phyloP scores from a whole-genome alignment of 2,888 invertebrate species.

The Melipona beecheii region DNA sequence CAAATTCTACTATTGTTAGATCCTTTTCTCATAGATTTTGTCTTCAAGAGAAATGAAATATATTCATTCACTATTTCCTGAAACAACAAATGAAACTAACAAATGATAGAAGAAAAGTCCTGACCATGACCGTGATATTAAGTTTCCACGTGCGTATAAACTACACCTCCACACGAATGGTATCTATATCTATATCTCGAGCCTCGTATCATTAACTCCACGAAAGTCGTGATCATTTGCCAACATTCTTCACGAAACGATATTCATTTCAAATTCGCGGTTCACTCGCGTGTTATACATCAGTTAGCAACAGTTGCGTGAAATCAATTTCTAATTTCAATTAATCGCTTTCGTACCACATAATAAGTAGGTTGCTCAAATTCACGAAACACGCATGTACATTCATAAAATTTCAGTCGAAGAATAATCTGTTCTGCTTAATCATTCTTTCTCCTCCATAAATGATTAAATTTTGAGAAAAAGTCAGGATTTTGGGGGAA shows the following conservation, averaged over 20 bases:
- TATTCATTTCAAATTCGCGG: background rate
- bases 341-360: slow-evolving; percentile 69
- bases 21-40: background rate
- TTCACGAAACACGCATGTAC: slow-evolving; percentile 55
- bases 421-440: background rate
- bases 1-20: too few relatives aligned
- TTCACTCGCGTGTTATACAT: slow-evolving; percentile 10
- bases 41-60: slow-evolving; percentile 3
- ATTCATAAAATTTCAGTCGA: slow-evolving; percentile 30
- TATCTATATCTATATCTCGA: slow-evolving; percentile 23
- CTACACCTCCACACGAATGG: slow-evolving; percentile 26
- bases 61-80: background rate
- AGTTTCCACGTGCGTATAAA: slow-evolving; percentile 37
- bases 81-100: slow-evolving; percentile 15
- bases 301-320: slow-evolving; percentile 14
- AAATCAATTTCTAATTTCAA: slow-evolving; percentile 48
- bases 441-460: background rate
- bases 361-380: slow-evolving; percentile 74
- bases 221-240: slow-evolving; percentile 36
- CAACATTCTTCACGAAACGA: background rate
- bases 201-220: slow-evolving; percentile 45
- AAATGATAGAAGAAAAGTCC: slow-evolving; percentile 16
- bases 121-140: slow-evolving; percentile 36
- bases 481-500: background rate
- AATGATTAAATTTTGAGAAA: background rate